phyloP scores from a whole-genome alignment of 1,140 invertebrate genomes.

The Aphis craccivora region DNA sequence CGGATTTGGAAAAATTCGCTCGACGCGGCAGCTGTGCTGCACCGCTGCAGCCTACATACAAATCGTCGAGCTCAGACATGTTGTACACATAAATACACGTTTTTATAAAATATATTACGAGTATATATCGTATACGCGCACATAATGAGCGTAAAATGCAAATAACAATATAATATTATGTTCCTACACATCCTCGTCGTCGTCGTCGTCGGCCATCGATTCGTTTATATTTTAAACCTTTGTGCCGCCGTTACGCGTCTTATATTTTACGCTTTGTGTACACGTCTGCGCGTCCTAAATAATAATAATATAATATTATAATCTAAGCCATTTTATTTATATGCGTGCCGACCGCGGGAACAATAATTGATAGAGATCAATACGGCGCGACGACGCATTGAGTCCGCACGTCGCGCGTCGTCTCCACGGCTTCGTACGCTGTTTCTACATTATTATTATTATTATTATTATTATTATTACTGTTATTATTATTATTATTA shows the following conservation, averaged over 20 bases:
- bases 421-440: background rate
- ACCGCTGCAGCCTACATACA: background rate
- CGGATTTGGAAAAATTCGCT: background rate
- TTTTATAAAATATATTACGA: background rate
- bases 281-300: background rate
- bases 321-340: background rate
- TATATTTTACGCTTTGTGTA: background rate
- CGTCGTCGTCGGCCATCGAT: background rate
- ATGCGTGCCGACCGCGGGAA: background rate
- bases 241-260: background rate
- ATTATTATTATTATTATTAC: background rate
- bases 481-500: background rate
- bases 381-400: background rate
- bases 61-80: background rate
- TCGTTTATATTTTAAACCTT: background rate
- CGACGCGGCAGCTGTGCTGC: background rate
- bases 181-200: background rate
- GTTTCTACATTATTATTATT: background rate
- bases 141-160: background rate
- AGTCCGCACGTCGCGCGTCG: background rate
- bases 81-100: background rate
- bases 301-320: background rate
- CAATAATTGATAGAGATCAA: conserved; percentile 11
- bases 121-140: background rate
- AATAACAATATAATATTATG: background rate